A percentile compares a stretch with the other conserved stretches of the same genome.
Conservation (phyloP, 1,140 invertebrate species). For the Aphis gossypii region DNA sequence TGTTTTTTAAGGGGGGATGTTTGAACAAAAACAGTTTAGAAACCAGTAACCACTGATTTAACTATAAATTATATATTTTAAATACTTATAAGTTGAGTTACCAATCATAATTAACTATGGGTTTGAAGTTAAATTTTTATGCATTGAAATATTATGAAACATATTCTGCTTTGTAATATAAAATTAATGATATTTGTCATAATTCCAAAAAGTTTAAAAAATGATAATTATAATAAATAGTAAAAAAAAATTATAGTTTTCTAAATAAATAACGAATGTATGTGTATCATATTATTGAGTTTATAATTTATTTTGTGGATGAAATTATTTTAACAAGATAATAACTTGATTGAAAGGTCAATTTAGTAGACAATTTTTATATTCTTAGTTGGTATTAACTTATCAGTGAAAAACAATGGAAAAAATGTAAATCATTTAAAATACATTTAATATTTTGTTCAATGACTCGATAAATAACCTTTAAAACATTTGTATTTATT, state of each 20-base stretch:
- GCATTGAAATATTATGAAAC: too few relatives aligned
- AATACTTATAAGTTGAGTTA: too few relatives aligned
- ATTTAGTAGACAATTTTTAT: neutral
- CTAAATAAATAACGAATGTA: neutral
- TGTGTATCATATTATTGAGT: too few relatives aligned
- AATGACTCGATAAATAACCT: slow-evolving; percentile 22
- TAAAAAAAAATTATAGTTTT: neutral
- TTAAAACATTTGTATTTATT: slow-evolving; percentile 47
- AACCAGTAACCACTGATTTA: too few relatives aligned
- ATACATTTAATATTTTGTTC: neutral
- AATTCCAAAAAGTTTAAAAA: too few relatives aligned
- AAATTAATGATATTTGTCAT: too few relatives aligned
- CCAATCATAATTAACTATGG: too few relatives aligned
- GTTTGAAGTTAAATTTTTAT: neutral
- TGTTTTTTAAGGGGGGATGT: too few relatives aligned
- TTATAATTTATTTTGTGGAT: neutral
- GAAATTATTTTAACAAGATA: neutral
- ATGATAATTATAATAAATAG: too few relatives aligned
- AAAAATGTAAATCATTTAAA: neutral
- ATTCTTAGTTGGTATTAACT: neutral
- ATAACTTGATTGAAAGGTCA: neutral
- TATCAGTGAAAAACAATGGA: slow-evolving; percentile 2
- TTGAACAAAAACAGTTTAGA: too few relatives aligned
- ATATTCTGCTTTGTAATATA: too few relatives aligned
- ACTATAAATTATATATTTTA: too few relatives aligned